Evolutionary conservation across 1,140 invertebrate species (phyloP).

Genomic region (Drosophila busckii): DNA sequence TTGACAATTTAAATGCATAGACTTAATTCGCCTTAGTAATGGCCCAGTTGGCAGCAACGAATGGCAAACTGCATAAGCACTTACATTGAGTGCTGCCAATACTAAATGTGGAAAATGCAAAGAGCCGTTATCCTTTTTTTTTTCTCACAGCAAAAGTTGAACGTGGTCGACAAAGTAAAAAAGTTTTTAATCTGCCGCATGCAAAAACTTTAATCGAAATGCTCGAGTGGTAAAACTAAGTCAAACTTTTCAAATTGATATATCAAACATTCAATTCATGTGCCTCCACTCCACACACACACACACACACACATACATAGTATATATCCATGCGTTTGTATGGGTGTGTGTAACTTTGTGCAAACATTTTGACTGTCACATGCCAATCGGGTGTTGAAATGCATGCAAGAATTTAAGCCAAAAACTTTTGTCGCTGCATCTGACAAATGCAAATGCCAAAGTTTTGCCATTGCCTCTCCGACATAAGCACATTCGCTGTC

Average conservation of each 20-base stretch:
- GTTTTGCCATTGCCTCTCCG: constrained; percentile 20
- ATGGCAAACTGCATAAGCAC: constrained; percentile 18
- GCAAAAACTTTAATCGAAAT: constrained; percentile 47
- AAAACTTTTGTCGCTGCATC: constrained; percentile 41
- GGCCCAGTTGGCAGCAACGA: background rate
- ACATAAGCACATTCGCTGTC: constrained; percentile 8
- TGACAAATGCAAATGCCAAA: constrained; percentile 47
- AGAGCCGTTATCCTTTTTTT: background rate
- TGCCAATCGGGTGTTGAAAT: constrained; percentile 44
- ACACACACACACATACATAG: background rate
- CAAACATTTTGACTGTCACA: constrained; percentile 49
- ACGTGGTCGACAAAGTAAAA: constrained; percentile 20
- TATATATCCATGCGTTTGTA: background rate
- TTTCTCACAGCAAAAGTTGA: constrained; percentile 31
- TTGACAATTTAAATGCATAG: too few species aligned
- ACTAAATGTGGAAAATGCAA: constrained; percentile 34
- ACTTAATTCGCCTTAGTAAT: too few species aligned
- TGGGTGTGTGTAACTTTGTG: constrained; percentile 19
- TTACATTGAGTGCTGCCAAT: constrained; percentile 11
- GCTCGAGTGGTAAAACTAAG: constrained; percentile 33
- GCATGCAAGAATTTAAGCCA: constrained; percentile 46
- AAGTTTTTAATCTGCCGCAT: constrained; percentile 48
- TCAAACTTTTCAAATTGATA: constrained; percentile 52
- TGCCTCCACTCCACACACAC: background rate
- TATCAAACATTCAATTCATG: constrained; percentile 47